Percentiles rank a stretch among this genome's conserved stretches.
Conservation (phyloP, 2,888 invertebrate species). For the Chrysolina oricalcia region DNA sequence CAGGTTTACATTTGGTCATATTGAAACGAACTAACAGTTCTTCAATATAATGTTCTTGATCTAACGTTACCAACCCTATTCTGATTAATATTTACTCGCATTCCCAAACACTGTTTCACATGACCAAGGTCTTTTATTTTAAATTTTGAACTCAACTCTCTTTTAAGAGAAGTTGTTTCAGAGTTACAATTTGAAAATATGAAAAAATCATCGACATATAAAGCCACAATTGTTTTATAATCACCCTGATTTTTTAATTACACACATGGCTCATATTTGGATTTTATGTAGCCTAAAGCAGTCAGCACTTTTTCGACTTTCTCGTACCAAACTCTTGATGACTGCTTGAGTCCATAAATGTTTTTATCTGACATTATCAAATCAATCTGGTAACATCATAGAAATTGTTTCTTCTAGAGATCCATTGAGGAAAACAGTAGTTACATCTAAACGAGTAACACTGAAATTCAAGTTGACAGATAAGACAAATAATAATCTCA, state of each 20-base stretch:
- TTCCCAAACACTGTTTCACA: constrained; percentile 41
- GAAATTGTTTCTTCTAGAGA: constrained; percentile 14
- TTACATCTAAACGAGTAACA: constrained; percentile 32
- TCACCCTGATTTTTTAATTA: constrained; percentile 21
- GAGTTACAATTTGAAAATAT: constrained; percentile 49
- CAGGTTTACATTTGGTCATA: constrained; percentile 27
- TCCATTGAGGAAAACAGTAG: constrained; percentile 24
- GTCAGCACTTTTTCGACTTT: constrained; percentile 22
- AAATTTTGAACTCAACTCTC: constrained; percentile 42
- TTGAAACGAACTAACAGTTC: constrained; percentile 36
- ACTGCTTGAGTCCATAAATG: constrained; percentile 51
- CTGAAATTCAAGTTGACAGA: constrained; percentile 44
- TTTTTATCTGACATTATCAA: not conserved
- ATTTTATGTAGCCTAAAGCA: constrained; percentile 40
- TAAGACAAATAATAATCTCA: constrained; percentile 55
- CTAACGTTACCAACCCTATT: constrained; percentile 26
- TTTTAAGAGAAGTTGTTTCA: constrained; percentile 42
- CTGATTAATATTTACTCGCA: constrained; percentile 40
- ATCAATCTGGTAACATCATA: constrained; percentile 23
- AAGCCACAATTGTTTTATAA: constrained; percentile 37
- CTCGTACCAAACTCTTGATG: constrained; percentile 30
- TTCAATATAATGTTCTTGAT: constrained; percentile 37
- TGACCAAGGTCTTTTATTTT: constrained; percentile 27
- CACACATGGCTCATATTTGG: constrained; percentile 48
- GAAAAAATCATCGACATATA: constrained; percentile 56